Conservation (phyloP, 1,140 invertebrate species). For the Ips typographus region DNA sequence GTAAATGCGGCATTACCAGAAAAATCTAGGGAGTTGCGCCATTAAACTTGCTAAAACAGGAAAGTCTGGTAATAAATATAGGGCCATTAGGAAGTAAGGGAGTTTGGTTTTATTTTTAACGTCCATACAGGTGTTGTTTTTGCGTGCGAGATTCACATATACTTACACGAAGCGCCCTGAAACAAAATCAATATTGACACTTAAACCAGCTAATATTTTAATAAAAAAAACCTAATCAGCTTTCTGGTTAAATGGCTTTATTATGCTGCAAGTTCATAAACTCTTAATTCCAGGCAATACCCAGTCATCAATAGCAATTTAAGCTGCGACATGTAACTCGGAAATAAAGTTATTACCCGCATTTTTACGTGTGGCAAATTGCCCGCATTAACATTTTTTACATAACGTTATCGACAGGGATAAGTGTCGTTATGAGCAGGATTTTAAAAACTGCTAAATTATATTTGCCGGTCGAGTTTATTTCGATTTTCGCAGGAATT, state of each 20-base stretch:
- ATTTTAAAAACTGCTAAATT: no score
- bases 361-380: slow-evolving; percentile 14
- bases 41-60: slow-evolving; percentile 6
- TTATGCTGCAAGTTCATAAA: slow-evolving; percentile 1
- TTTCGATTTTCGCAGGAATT: no score
- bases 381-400: slow-evolving; percentile 1
- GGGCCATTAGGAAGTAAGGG: slow-evolving; percentile 15
- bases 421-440: no score
- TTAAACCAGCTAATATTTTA: slow-evolving; percentile 1
- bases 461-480: no score
- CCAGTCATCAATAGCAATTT: slow-evolving; percentile 4
- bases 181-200: slow-evolving; percentile 10
- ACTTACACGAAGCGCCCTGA: slow-evolving; percentile 13
- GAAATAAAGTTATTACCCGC: slow-evolving; percentile 9
- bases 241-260: background rate
- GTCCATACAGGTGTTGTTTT: slow-evolving; percentile 18
- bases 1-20: slow-evolving; percentile 6
- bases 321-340: background rate
- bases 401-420: background rate
- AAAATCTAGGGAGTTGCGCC: slow-evolving; percentile 5
- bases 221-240: background rate
- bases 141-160: slow-evolving; percentile 18
- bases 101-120: slow-evolving; percentile 23
- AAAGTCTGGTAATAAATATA: slow-evolving; percentile 18
- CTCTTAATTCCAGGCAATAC: background rate